Percentiles rank a stretch among this genome's conserved stretches.
Conservation (phyloP, 1,140 invertebrate species). For the Globodera rostochiensis region DNA sequence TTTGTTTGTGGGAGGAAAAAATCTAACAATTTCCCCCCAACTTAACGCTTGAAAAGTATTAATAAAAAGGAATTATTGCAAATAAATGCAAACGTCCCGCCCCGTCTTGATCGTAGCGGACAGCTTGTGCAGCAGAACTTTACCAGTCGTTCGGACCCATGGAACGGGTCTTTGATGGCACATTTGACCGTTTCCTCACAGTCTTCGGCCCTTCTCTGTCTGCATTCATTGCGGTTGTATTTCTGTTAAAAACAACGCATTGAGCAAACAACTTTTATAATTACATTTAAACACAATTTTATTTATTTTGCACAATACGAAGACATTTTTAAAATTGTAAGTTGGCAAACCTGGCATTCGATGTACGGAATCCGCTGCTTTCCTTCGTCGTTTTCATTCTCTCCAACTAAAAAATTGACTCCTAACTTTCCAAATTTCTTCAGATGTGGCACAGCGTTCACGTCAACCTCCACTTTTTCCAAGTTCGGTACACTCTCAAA, state of each 20-base stretch:
- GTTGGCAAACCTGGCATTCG: conserved; percentile 12
- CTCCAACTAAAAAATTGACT: conserved; percentile 9
- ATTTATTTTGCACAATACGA: not conserved
- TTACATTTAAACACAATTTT: not conserved
- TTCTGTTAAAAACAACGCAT: conserved; percentile 3
- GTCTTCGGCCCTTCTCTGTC: not conserved
- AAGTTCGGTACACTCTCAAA: not conserved
- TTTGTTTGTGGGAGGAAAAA: too few species aligned
- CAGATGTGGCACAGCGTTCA: not conserved
- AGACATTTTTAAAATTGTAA: not conserved
- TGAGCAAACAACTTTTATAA: not conserved
- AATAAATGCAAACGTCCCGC: conserved; percentile 8
- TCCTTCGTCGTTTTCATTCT: not conserved
- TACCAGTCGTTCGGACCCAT: not conserved
- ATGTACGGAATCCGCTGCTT: conserved; percentile 11
- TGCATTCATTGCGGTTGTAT: conserved; percentile 3
- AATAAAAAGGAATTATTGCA: conserved; percentile 1
- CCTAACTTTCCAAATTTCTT: conserved; percentile 22
- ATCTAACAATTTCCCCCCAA: too few species aligned
- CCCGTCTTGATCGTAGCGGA: not conserved
- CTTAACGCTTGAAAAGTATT: not conserved
- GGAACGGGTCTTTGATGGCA: not conserved
- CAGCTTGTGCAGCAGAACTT: not conserved
- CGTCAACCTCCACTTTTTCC: not conserved
- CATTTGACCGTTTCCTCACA: conserved; percentile 20